Percentiles rank a stretch among this genome's conserved stretches.
Evolutionary conservation across 92 coral and sea anemone genomes (phyloP).

Genomic region (Montipora capitata): DNA sequence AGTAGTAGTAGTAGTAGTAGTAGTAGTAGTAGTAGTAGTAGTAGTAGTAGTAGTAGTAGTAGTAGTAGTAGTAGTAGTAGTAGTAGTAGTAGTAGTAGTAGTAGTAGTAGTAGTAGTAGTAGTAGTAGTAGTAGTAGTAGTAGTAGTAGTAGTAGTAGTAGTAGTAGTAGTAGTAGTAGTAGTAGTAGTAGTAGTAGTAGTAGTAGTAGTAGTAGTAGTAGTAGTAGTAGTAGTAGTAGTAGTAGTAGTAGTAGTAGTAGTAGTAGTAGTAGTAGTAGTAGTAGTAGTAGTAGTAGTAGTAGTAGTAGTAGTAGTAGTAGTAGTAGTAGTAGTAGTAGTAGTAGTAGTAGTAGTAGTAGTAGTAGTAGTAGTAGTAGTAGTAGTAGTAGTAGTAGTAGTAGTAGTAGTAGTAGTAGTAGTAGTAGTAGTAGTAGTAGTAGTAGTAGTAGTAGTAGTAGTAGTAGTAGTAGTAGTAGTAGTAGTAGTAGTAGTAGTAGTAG

Average conservation of each 20-base stretch:
- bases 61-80: too few species aligned
- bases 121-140: too few species aligned
- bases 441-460: background rate
- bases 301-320: background rate
- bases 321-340: background rate
- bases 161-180: too few species aligned
- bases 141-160: too few species aligned
- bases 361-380: background rate
- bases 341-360: background rate
- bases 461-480: background rate
- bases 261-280: background rate
- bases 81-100: too few species aligned
- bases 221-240: background rate
- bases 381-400: background rate
- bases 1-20: too few species aligned
- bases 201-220: background rate
- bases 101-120: too few species aligned
- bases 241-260: slow-evolving; percentile 5
- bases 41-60: too few species aligned
- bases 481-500: background rate
- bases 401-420: slow-evolving; percentile 2
- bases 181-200: background rate
- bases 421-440: background rate
- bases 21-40: too few species aligned
- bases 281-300: background rate